Conservation (phyloP, 2,888 invertebrate genomes). For the Zaprionus bogoriensis region DNA sequence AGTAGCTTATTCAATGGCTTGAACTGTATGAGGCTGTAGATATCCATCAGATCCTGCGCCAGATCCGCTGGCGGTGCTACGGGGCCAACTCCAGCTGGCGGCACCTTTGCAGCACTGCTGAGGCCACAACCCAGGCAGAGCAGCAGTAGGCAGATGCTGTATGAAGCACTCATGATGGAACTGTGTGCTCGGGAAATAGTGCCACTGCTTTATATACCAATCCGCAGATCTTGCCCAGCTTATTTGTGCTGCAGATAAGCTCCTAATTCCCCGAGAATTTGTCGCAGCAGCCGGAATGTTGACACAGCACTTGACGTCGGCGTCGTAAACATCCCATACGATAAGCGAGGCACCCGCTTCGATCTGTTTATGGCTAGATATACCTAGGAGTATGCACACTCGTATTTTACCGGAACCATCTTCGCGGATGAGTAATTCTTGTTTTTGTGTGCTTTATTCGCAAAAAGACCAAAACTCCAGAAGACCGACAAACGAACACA, state of each 20-base stretch:
- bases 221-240: neutral
- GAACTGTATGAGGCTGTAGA: slow-evolving; percentile 60
- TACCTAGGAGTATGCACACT: slow-evolving; percentile 4
- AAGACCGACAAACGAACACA: slow-evolving; percentile 67
- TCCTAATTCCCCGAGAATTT: slow-evolving; percentile 36
- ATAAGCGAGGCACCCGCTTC: slow-evolving; percentile 49
- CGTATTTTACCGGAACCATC: slow-evolving; percentile 40
- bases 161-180: slow-evolving; percentile 42
- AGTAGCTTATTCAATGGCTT: slow-evolving; percentile 59
- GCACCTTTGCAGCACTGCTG: slow-evolving; percentile 1
- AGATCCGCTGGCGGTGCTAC: slow-evolving; percentile 47
- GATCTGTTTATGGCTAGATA: slow-evolving; percentile 53
- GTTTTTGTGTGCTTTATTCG: slow-evolving; percentile 62
- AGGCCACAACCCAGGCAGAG: slow-evolving; percentile 35
- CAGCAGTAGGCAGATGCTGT: too few relatives aligned
- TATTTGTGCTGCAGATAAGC: slow-evolving; percentile 51
- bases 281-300: slow-evolving; percentile 55
- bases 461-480: slow-evolving; percentile 62
- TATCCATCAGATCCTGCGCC: slow-evolving; percentile 63
- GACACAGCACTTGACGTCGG: slow-evolving; percentile 32
- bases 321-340: slow-evolving; percentile 30
- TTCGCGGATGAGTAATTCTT: slow-evolving; percentile 17
- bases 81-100: neutral
- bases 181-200: too few relatives aligned
- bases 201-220: slow-evolving; percentile 17